Percentiles rank a stretch among this genome's conserved stretches.
Conservation (phyloP, 2,888 invertebrate genomes). For the Limenitis camilla region DNA sequence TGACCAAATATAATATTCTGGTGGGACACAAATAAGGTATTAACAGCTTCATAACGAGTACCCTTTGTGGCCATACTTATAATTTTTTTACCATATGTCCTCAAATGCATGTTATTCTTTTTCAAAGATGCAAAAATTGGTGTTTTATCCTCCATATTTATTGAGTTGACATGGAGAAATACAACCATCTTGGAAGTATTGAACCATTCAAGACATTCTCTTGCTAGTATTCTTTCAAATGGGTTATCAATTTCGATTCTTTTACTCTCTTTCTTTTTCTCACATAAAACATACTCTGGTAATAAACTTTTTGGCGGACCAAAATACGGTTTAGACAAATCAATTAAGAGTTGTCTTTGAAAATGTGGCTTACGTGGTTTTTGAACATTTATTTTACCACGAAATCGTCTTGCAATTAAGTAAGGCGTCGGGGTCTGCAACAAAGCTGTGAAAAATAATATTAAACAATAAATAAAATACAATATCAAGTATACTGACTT, state of each 20-base stretch:
- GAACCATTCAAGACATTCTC: constrained; percentile 81
- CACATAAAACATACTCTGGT: constrained; percentile 71
- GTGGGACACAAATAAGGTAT: constrained; percentile 77
- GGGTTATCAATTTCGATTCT: constrained; percentile 74
- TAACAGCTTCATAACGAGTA: constrained; percentile 79
- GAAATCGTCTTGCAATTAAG: constrained; percentile 77
- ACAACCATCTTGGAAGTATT: constrained; percentile 81
- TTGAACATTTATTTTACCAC: constrained; percentile 86
- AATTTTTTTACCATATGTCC: constrained; percentile 79
- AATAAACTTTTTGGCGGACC: constrained; percentile 56
- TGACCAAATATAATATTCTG: constrained; percentile 82
- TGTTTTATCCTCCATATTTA: constrained; percentile 77
- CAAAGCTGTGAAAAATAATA: constrained; percentile 47
- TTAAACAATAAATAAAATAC: background rate
- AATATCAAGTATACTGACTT: background rate
- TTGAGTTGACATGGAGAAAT: constrained; percentile 83
- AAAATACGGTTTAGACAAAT: constrained; percentile 78
- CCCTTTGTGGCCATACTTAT: constrained; percentile 77
- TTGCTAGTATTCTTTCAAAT: constrained; percentile 81
- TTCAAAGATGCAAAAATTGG: constrained; percentile 77
- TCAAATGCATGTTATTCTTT: constrained; percentile 80
- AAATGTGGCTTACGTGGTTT: constrained; percentile 82
- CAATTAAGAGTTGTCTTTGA: constrained; percentile 77
- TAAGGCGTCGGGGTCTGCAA: constrained; percentile 56
- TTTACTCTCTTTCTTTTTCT: constrained; percentile 28